Conservation (phyloP, 1,140 invertebrate species). For the Solenopsis invicta region DNA sequence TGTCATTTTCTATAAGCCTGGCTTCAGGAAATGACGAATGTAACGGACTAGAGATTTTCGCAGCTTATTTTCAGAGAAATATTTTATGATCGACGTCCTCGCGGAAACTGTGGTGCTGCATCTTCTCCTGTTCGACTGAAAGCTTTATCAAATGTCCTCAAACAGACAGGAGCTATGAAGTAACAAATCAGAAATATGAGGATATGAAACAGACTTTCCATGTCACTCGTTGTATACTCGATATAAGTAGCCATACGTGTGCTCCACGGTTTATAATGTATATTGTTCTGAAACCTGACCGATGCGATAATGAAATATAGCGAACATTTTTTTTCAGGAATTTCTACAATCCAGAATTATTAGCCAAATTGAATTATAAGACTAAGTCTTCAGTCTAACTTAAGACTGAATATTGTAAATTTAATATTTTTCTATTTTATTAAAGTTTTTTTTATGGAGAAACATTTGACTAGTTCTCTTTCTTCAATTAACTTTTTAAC, state of each 20-base stretch:
- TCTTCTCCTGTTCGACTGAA: slow-evolving; percentile 35
- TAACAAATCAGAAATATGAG: slow-evolving; percentile 46
- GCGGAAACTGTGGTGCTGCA: not conserved
- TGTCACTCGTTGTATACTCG: slow-evolving; percentile 25
- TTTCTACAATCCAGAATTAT: not conserved
- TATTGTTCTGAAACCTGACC: not conserved
- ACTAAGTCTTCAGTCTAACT: too few relatives aligned
- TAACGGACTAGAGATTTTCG: slow-evolving; percentile 31
- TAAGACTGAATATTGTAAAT: not conserved
- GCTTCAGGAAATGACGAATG: not conserved
- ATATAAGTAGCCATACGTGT: not conserved
- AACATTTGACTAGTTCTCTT: not conserved
- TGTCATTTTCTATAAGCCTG: not conserved
- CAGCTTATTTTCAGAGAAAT: slow-evolving; percentile 34
- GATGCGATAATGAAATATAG: not conserved
- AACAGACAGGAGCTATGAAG: slow-evolving; percentile 29
- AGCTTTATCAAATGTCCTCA: slow-evolving; percentile 35
- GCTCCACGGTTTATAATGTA: not conserved
- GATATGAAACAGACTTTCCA: slow-evolving; percentile 9
- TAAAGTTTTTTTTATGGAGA: not conserved
- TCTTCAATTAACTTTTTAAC: not conserved
- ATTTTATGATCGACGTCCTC: slow-evolving; percentile 5
- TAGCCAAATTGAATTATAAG: not conserved
- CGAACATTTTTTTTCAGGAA: slow-evolving; percentile 3
- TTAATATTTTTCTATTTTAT: not conserved